Percentiles rank a stretch among this genome's conserved stretches.
phyloP scores from a whole-genome alignment of 1,140 invertebrate genomes.

The Neodiprion lecontei region DNA sequence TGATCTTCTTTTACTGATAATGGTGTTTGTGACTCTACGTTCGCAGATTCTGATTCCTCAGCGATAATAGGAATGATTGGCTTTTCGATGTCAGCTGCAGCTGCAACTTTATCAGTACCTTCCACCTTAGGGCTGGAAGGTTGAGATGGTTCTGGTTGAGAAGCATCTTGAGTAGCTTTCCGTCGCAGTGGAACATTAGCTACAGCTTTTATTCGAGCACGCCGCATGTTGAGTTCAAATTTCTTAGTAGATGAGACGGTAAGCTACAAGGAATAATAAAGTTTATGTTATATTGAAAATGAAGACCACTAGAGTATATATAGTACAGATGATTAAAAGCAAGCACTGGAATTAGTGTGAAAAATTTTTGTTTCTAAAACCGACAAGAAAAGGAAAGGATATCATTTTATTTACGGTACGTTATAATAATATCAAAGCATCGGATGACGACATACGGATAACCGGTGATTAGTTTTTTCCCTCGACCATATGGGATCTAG shows the following conservation, averaged over 20 bases:
- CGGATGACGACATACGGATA: no score
- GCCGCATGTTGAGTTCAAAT: conserved; percentile 51
- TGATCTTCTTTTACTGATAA: background rate
- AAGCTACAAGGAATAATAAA: background rate
- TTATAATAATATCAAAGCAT: no score
- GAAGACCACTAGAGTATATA: no score
- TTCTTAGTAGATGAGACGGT: background rate
- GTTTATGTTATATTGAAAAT: no score
- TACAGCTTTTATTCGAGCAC: conserved; percentile 61
- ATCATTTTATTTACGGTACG: no score
- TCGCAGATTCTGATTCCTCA: background rate
- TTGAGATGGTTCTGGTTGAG: conserved; percentile 33
- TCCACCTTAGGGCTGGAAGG: conserved; percentile 15
- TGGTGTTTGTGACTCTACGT: background rate
- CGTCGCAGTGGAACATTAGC: conserved; percentile 56
- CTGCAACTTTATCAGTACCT: conserved; percentile 2
- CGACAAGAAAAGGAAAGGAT: no score
- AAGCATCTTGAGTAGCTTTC: conserved; percentile 37
- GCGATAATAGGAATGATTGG: background rate
- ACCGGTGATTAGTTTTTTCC: no score
- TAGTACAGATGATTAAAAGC: no score
- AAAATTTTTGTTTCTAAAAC: no score
- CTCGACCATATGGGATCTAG: no score
- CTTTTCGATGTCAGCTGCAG: background rate
- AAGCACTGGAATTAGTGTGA: no score